Conservation (phyloP, 2,888 invertebrate species). For the Apodemia mormo region DNA sequence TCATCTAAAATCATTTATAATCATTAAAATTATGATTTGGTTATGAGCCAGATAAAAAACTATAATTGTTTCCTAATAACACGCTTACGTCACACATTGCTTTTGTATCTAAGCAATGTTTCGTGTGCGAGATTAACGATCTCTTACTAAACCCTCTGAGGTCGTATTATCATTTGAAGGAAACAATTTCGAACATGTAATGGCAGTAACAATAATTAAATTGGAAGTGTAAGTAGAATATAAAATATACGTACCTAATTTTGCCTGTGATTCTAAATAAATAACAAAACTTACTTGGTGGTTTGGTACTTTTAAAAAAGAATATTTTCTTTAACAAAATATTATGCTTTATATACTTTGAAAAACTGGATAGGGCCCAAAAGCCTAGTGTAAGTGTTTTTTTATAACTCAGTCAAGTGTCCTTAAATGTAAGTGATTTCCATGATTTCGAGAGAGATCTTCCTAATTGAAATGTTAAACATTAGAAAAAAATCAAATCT, state of each 20-base stretch:
- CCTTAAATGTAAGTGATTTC: too few species aligned
- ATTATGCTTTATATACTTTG: too few species aligned
- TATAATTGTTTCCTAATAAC: not conserved
- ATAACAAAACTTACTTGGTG: too few species aligned
- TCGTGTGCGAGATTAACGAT: constrained; percentile 54
- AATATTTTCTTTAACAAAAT: too few species aligned
- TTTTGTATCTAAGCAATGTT: constrained; percentile 71
- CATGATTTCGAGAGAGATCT: too few species aligned
- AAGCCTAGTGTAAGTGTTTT: not conserved
- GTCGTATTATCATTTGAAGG: not conserved
- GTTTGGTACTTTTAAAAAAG: too few species aligned
- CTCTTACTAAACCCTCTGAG: not conserved
- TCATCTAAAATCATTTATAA: not conserved
- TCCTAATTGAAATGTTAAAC: too few species aligned
- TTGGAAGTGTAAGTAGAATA: too few species aligned
- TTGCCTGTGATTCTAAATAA: too few species aligned
- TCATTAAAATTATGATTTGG: not conserved
- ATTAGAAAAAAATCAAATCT: too few species aligned
- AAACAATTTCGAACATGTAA: not conserved
- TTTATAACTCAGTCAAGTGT: too few species aligned
- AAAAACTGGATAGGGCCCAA: not conserved
- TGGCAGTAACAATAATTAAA: not conserved
- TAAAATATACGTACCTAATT: too few species aligned
- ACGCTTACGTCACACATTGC: constrained; percentile 42
- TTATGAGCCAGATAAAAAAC: not conserved